These are phyloP conservation scores for Lepilemur ruficaudatus DNA, from an alignment of 2,797 vertebrate genomes.

Conservation along the genomic window DNA sequence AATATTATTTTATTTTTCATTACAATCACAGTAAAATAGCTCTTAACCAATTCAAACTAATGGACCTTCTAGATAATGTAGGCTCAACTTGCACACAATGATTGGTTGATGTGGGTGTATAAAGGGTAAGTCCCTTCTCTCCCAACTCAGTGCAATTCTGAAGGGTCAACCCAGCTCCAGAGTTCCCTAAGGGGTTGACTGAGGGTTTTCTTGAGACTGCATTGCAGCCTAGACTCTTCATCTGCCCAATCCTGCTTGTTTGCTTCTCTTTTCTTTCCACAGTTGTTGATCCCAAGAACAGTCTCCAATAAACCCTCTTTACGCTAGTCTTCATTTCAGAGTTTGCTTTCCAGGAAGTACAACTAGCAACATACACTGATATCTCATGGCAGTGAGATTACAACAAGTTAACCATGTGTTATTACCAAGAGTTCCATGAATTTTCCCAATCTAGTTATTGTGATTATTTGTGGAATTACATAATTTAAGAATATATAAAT, in stretches of 20 bases:
- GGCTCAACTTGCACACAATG: background rate
- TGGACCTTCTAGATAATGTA: background rate
- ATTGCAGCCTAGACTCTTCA: background rate
- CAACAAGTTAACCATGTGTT: background rate
- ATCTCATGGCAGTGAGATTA: background rate
- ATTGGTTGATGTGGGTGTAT: accelerated
- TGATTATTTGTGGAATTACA: background rate
- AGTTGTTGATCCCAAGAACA: background rate
- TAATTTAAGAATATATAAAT: background rate
- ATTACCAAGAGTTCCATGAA: background rate
- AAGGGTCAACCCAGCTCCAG: background rate
- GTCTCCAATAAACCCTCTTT: background rate
- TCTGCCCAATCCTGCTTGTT: background rate
- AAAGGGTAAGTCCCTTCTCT: background rate
- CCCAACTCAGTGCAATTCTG: background rate
- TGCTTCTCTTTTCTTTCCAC: background rate
- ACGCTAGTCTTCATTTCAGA: background rate
- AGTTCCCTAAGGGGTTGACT: background rate
- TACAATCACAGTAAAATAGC: conserved; percentile 3
- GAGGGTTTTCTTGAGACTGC: background rate
- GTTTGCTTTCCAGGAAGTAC: background rate
- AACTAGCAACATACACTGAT: background rate
- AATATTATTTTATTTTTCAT: conserved; percentile 5
- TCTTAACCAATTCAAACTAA: background rate
- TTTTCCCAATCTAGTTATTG: background rate